Percentiles rank a stretch among this genome's conserved stretches.
phyloP scores from a whole-genome alignment of 2,113 vertebrate species.

The Pachypanchax playfairii region DNA sequence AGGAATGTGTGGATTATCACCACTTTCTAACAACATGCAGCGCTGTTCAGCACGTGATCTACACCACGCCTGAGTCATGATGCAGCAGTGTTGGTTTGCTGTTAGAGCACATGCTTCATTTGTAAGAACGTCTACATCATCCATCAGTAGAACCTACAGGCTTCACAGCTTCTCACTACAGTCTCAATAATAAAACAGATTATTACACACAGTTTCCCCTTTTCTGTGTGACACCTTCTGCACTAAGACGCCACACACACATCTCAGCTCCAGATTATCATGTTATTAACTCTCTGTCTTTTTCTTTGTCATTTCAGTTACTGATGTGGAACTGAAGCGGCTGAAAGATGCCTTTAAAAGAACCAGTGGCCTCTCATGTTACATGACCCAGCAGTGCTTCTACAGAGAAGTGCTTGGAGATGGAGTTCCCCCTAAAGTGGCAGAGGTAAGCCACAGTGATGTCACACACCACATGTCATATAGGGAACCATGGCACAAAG shows the following conservation, averaged over 20 bases:
- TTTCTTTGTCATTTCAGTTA: slow-evolving; percentile 78
- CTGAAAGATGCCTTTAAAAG: slow-evolving; percentile 99
- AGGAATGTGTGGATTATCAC: no score
- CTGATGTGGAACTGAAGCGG: slow-evolving; percentile 94
- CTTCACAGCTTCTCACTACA: no score
- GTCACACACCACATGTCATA: background rate
- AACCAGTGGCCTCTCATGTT: slow-evolving; percentile 93
- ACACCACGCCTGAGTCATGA: no score
- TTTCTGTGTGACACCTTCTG: no score
- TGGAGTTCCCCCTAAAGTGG: slow-evolving; percentile 95
- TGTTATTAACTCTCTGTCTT: background rate
- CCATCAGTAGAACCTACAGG: no score
- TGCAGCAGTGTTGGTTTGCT: no score
- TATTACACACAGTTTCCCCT: no score
- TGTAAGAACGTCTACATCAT: no score
- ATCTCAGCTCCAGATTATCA: background rate
- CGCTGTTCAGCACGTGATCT: no score
- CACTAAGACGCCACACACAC: background rate
- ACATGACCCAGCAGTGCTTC: slow-evolving; percentile 98
- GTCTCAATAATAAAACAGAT: no score
- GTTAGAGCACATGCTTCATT: no score
- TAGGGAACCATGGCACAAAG: background rate
- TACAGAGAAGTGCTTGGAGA: slow-evolving; percentile 96
- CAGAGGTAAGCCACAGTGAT: slow-evolving; percentile 85
- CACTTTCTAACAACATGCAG: no score